These are phyloP conservation scores for Metopolophium dirhodum DNA, from an alignment of 1,140 invertebrate species.

Conservation along the genomic window DNA sequence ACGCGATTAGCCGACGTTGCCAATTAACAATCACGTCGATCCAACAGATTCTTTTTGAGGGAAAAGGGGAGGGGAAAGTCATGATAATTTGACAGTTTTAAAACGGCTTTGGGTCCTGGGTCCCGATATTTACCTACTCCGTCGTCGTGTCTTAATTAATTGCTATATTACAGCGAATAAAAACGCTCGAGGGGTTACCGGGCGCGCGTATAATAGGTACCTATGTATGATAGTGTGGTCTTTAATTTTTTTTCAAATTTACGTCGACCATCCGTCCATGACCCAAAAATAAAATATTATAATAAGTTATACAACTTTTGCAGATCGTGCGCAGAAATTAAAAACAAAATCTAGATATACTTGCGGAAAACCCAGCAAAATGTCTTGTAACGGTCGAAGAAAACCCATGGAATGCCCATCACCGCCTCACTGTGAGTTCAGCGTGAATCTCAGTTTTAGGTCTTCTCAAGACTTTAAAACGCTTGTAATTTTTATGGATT, in stretches of 20 bases:
- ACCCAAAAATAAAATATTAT: neutral
- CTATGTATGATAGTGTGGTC: neutral
- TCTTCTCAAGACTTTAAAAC: too few relatives aligned
- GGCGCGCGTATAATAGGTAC: neutral
- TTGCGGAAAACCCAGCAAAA: neutral
- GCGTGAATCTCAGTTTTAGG: too few relatives aligned
- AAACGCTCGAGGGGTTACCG: neutral
- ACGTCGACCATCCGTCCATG: neutral
- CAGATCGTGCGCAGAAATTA: neutral
- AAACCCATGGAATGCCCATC: neutral
- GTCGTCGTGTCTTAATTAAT: neutral
- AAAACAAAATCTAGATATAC: neutral
- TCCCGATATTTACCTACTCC: neutral
- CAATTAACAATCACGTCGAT: neutral
- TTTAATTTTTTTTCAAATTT: neutral
- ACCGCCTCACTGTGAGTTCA: neutral
- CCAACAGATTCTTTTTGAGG: neutral
- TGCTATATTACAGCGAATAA: neutral
- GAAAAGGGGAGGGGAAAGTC: neutral
- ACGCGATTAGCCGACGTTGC: neutral
- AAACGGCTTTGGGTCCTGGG: neutral
- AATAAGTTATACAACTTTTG: neutral
- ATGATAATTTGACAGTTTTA: conserved; percentile 25
- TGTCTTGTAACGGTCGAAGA: neutral
- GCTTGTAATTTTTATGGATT: too few relatives aligned